Conservation (phyloP, 2,888 invertebrate genomes). For the Sisyra terminalis region DNA sequence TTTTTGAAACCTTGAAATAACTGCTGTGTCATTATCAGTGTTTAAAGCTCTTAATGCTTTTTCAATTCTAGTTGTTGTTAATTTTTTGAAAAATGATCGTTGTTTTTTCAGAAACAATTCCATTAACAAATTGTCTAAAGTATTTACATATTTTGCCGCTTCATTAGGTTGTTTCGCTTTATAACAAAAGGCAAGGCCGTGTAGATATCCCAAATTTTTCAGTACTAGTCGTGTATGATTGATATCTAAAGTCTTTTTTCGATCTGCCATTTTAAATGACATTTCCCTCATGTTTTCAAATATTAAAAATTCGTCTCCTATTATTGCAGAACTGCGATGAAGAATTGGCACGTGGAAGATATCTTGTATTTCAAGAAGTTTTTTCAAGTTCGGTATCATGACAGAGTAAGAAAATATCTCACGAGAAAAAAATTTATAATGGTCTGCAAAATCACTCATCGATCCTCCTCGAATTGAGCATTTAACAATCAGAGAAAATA, state of each 20-base stretch:
- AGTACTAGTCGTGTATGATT: constrained; percentile 4
- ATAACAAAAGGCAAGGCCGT: constrained; percentile 4
- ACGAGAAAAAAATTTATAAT: constrained; percentile 3
- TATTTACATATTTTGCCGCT: neutral
- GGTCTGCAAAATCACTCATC: neutral
- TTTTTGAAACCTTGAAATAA: constrained; percentile 10
- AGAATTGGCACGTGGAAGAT: too few species aligned
- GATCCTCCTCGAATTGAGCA: neutral
- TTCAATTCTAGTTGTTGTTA: neutral
- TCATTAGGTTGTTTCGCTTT: constrained; percentile 1
- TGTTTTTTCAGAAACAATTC: too few species aligned
- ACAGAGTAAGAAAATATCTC: constrained; percentile 6
- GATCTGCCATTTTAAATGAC: constrained; percentile 1
- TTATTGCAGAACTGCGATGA: neutral
- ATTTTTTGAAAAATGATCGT: neutral
- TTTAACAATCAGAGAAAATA: constrained; percentile 3
- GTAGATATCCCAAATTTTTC: constrained; percentile 5
- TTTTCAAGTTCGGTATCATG: constrained; percentile 2
- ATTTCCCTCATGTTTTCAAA: constrained; percentile 9
- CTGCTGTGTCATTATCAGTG: neutral
- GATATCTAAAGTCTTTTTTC: constrained; percentile 3
- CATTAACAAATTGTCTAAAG: neutral
- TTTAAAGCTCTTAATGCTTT: neutral
- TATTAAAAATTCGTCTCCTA: constrained; percentile 15
- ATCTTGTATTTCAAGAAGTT: too few species aligned